phyloP scores from a whole-genome alignment of 2,113 vertebrate species.

The Scomber scombrus region DNA sequence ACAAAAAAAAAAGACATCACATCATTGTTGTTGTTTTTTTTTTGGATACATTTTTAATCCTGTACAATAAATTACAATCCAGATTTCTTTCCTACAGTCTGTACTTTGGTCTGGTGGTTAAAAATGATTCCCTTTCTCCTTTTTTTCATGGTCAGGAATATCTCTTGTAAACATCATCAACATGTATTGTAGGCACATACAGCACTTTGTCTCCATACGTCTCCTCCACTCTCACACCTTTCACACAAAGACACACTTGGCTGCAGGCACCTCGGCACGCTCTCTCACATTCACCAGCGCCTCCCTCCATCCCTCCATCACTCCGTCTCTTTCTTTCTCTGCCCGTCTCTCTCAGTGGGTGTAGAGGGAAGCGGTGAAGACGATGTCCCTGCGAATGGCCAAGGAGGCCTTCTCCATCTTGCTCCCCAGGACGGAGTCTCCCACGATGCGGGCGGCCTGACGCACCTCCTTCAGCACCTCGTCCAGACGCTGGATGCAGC shows the following conservation, averaged over 20 bases:
- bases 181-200: constrained; percentile 56
- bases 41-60: constrained; percentile 66
- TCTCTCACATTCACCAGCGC: background rate
- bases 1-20: background rate
- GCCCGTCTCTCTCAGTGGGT: constrained; percentile 85
- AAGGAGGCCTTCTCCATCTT: constrained; percentile 94
- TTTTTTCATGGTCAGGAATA: background rate
- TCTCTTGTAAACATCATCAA: constrained; percentile 64
- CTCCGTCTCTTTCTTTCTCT: background rate
- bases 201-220: constrained; percentile 4
- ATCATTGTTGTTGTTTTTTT: background rate
- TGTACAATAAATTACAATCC: constrained; percentile 80
- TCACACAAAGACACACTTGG: constrained; percentile 12
- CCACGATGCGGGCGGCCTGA: constrained; percentile 91
- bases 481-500: constrained; percentile 93
- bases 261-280: constrained; percentile 12
- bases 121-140: constrained; percentile 47
- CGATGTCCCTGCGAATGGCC: constrained; percentile 92
- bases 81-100: constrained; percentile 14
- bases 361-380: constrained; percentile 94
- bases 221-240: constrained; percentile 36
- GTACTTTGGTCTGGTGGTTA: constrained; percentile 55
- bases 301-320: background rate
- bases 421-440: constrained; percentile 91
- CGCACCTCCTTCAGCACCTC: constrained; percentile 93